A percentile compares a stretch with the other conserved stretches of the same genome.
These are phyloP conservation scores for Channa striata DNA, from an alignment of 2,797 vertebrate species.

Conservation along the genomic window DNA sequence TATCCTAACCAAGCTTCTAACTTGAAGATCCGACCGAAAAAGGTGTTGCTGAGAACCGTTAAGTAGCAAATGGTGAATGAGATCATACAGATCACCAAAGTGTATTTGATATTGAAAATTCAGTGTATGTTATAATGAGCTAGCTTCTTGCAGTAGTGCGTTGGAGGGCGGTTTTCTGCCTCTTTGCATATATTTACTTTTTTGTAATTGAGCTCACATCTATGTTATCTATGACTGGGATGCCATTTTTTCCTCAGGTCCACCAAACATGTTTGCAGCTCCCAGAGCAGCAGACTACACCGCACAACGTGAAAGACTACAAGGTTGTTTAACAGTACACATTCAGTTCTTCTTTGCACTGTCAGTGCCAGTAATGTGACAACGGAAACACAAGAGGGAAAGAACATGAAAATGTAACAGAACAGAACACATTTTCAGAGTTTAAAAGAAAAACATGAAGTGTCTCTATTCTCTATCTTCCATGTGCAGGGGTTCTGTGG, in stretches of 20 bases:
- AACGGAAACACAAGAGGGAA: constrained; percentile 59
- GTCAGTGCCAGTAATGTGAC: constrained; percentile 45
- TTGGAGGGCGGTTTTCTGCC: neutral
- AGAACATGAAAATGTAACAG: constrained; percentile 52
- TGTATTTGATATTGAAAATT: neutral
- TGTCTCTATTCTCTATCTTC: constrained; percentile 75
- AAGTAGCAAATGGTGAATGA: neutral
- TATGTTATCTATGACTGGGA: neutral
- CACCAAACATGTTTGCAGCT: constrained; percentile 14
- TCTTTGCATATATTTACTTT: neutral
- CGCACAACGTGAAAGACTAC: constrained; percentile 37
- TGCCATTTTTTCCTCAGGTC: constrained; percentile 22
- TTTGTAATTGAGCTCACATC: neutral
- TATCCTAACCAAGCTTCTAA: constrained; percentile 16
- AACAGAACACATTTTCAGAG: constrained; percentile 46
- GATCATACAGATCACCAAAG: constrained; percentile 1
- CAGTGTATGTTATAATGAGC: neutral
- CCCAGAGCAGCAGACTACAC: constrained; percentile 20
- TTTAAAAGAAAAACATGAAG: constrained; percentile 73
- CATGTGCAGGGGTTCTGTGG: constrained; percentile 38
- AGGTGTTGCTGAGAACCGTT: neutral
- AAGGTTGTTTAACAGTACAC: constrained; percentile 32
- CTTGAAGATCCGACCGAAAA: neutral
- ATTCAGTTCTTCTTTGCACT: constrained; percentile 34
- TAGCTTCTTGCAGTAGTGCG: neutral